Conservation (phyloP, 1,140 invertebrate species). For the Octopus bimaculoides region DNA sequence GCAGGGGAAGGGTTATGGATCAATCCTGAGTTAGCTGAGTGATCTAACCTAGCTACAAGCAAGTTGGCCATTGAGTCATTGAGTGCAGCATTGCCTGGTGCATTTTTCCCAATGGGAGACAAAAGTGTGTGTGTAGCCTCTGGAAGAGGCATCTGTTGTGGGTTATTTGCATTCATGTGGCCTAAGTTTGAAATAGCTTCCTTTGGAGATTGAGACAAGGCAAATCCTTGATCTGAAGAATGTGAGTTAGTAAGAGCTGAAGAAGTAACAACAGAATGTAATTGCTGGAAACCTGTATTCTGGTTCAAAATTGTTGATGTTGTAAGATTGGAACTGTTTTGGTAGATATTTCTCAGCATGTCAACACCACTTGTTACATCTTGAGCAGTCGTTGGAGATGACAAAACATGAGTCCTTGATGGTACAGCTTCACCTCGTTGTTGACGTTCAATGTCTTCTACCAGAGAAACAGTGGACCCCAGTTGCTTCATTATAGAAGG, state of each 20-base stretch:
- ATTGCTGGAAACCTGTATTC: too few relatives aligned
- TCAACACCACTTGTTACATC: too few relatives aligned
- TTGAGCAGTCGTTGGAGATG: background rate
- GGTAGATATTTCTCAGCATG: too few relatives aligned
- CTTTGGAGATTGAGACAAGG: background rate
- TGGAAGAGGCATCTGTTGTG: background rate
- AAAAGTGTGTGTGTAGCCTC: background rate
- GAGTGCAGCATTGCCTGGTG: background rate
- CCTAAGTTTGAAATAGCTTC: background rate
- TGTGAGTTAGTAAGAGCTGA: background rate
- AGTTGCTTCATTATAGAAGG: constrained; percentile 74
- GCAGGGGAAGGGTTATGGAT: background rate
- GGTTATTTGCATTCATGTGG: too few relatives aligned
- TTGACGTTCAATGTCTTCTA: constrained; percentile 86
- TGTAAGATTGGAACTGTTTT: too few relatives aligned
- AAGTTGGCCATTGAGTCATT: background rate
- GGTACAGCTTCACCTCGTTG: constrained; percentile 56
- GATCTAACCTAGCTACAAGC: background rate
- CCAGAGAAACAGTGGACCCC: constrained; percentile 76
- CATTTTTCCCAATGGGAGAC: background rate
- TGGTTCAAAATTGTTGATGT: too few relatives aligned
- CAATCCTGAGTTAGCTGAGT: background rate
- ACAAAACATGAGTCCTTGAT: background rate
- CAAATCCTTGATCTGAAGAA: background rate
- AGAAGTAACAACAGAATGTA: too few relatives aligned